Evolutionary conservation across 1,140 invertebrate species (phyloP), one percentile per base, ranked within the genome.

Genomic region (Aphaenogaster rudis): DNA sequence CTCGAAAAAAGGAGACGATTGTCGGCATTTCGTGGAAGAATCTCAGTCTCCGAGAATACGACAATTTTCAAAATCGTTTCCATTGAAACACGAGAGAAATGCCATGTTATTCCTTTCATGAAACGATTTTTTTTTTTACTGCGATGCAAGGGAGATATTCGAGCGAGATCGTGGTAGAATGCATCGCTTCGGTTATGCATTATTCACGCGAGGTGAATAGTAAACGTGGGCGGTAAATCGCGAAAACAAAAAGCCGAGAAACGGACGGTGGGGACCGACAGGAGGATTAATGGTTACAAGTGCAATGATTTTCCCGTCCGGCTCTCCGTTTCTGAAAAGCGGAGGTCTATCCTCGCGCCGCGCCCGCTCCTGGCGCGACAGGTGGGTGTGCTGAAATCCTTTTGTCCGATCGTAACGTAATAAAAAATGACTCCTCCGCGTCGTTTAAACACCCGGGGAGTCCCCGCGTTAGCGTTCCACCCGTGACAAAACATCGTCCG

Each of bases 141-240:
- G 4, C 17, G 28, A 39, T 0, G 36, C 28, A 11, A 17, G 5
- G 33, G 36, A 45, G 3, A 42, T 64, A 50, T 50, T 79, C 42
- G 13, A 66, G 13, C 28, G 28, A 45, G 42, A 48, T 48, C 33
- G 59, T n/a, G 13, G n/a, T 11, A 42, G 28, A 48, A 48, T 15
- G 28, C 15, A 33, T 4, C 28, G 11, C 28, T 8, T 80, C 45
- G 77, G 33, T 66, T 48, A 79, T 79, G 77, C 77, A 80, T 80
- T 66, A 80, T 80, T 80, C 77, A 80, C 45, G 61, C 42, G 8
- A n/a, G 15, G 57, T 28, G 28, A 28, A 28, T 28, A 45, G 3
- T 13, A 17, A 64, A 39, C 48, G 45, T 11, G 45, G 28, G 5
- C 28, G 21, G 28, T 64, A 79, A 66, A 66, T 80, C 61, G 28